Evolutionary conservation across 1,140 invertebrate species (phyloP), one percentile per base, ranked within the genome.

Genomic region (Drosophila lacertosa): DNA sequence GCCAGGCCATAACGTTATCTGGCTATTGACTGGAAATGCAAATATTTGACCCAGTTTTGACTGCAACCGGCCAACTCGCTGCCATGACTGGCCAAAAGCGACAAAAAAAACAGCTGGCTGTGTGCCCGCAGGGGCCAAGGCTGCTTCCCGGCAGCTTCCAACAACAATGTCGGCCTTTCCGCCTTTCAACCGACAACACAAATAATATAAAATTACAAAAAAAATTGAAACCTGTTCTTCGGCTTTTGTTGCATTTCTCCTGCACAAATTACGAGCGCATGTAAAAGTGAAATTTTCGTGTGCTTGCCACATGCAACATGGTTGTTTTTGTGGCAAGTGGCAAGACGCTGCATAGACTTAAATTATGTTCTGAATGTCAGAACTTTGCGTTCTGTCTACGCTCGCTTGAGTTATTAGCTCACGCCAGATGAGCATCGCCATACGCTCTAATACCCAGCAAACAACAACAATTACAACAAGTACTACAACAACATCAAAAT

Each of bases 211-310:
- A 35, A 24, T 26, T 22, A 2, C 4, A 29, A 29, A 40, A 78
- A n/a, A n/a, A n/a, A n/a, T n/a, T n/a, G n/a, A n/a, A 84, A 84
- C 81, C 81, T 50, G 81, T 86, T 86, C 16, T 74, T 18, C 47
- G 13, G 66, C 16, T 60, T 55, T 10, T 29, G 48, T 33, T 72
- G 69, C 69, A 72, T 67, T 72, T 67, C 63, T 72, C 63, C 62
- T 67, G 42, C 33, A 18, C 42, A 60, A 80, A 66, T 63, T 50
- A 59, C 60, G 32, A 54, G 58, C 53, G 70, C 77, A 68, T 76
- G 29, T 78, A 86, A 86, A 86, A 86, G 82, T 86, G 82, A 86
- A 88, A 88, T 75, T 88, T 77, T 39, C 26, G 53, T 35, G 5
- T 48, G 26, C 2, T 22, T 39, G 35, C 35, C 51, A 24, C 35